Conservation (phyloP, 2,113 vertebrate genomes). For the Myocastor coypus region DNA sequence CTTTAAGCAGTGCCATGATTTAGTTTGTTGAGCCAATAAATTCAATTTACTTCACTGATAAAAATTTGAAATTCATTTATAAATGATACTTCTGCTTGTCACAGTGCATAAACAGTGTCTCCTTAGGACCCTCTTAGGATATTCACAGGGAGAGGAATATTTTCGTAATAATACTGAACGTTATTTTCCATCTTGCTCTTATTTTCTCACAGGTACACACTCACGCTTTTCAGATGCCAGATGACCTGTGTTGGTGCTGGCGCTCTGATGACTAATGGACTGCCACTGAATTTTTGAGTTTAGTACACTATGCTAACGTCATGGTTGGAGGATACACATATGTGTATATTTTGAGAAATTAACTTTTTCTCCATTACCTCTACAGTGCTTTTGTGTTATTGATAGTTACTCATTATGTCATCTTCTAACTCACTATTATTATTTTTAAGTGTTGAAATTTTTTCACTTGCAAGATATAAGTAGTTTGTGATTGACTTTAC, state of each 20-base stretch:
- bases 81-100: constrained; percentile 22
- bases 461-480: background rate
- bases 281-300: constrained; percentile 12
- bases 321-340: constrained; percentile 19
- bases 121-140: background rate
- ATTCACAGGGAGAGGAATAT: background rate
- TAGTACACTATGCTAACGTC: background rate
- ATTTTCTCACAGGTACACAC: constrained; percentile 7
- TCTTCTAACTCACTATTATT: constrained; percentile 38
- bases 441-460: constrained; percentile 8
- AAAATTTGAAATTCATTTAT: constrained; percentile 27
- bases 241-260: constrained; percentile 13
- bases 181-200: background rate
- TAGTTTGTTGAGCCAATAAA: constrained; percentile 28
- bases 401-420: background rate
- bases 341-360: constrained; percentile 30
- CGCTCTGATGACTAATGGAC: background rate
- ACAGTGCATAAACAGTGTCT: background rate
- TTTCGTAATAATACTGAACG: background rate
- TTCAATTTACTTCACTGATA: constrained; percentile 1
- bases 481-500: background rate
- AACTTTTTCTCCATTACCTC: constrained; percentile 26
- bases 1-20: background rate
- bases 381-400: background rate
- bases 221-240: constrained; percentile 36